Conservation (phyloP, 2,113 vertebrate genomes). For the Sus scrofa region T2T-Sscrofa CM000826.6:109321501-109322000, state of each 20-base stretch:
- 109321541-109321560: not conserved
- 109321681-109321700: not conserved
- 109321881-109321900: not conserved
- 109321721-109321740: not conserved
- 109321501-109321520: conserved; percentile 17
- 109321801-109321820: not conserved
- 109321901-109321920: not conserved
- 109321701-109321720: not conserved
- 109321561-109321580: conserved; percentile 34
- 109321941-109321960: not conserved
- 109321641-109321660: not conserved
- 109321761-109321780: not conserved
- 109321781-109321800: not conserved
- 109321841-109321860: not conserved
- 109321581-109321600: conserved; percentile 23
- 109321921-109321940: not conserved
- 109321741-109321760: not conserved
- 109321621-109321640: not conserved
- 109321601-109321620: not conserved
- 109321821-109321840: not conserved
- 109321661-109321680: not conserved
- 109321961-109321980: not conserved
- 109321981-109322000: not conserved
- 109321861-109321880: not conserved
- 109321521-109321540: conserved; percentile 32